Conservation (phyloP, 2,113 vertebrate species). For the Xyrauchen texanus region DNA sequence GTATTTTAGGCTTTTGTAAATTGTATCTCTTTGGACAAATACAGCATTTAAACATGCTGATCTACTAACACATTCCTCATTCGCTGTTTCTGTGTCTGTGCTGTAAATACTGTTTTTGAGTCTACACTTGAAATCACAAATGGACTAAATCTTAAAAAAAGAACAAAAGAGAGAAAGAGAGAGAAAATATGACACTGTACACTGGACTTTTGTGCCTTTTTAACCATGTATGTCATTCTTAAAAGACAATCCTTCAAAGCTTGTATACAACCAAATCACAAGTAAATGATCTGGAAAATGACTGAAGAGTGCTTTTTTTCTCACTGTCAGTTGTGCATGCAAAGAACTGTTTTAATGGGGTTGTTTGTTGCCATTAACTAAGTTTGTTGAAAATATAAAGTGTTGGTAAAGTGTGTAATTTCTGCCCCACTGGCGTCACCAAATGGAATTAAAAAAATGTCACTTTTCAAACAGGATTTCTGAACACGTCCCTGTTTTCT, state of each 20-base stretch:
- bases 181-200: constrained; percentile 69
- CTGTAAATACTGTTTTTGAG: constrained; percentile 78
- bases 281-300: constrained; percentile 72
- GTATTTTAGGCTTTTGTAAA: constrained; percentile 48
- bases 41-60: constrained; percentile 42
- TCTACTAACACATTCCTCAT: constrained; percentile 55
- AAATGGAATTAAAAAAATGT: too few species aligned
- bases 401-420: too few species aligned
- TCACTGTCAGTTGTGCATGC: neutral
- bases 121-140: constrained; percentile 83
- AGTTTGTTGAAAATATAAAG: too few species aligned
- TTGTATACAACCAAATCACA: constrained; percentile 85
- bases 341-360: neutral
- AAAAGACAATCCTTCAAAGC: constrained; percentile 82
- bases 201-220: constrained; percentile 86
- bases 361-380: neutral
- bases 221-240: constrained; percentile 81
- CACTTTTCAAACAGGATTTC: too few species aligned
- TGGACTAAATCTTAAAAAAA: constrained; percentile 54
- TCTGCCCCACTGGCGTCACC: too few species aligned
- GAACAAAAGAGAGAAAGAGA: neutral
- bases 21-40: constrained; percentile 39
- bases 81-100: constrained; percentile 69
- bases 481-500: too few species aligned
- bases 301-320: neutral